These are phyloP conservation scores for Ferrisia virgata DNA, from an alignment of 2,888 invertebrate species.

Conservation along the genomic window DNA sequence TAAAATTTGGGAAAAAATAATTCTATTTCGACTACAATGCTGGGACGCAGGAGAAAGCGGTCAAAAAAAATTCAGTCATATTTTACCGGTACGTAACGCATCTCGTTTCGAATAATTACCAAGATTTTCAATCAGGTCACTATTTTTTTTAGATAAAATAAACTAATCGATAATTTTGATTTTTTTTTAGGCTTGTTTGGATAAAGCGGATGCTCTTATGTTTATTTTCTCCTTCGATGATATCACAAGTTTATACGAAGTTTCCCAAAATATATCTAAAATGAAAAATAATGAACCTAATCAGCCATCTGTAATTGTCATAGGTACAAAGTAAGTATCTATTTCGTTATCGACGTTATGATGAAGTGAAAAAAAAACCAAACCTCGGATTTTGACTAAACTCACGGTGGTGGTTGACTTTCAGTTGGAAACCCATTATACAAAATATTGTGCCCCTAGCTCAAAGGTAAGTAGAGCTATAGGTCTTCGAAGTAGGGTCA, in stretches of 20 bases:
- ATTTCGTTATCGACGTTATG: too few species aligned
- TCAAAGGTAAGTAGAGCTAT: too few species aligned
- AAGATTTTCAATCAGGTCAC: slow-evolving; percentile 48
- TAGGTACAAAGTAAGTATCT: slow-evolving; percentile 58
- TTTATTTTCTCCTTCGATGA: slow-evolving; percentile 59
- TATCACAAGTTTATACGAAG: slow-evolving; percentile 57
- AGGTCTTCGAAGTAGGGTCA: too few species aligned
- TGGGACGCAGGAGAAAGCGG: slow-evolving; percentile 61
- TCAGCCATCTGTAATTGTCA: slow-evolving; percentile 56
- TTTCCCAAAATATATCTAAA: slow-evolving; percentile 57
- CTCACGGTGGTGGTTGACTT: too few species aligned
- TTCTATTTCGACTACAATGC: slow-evolving; percentile 59
- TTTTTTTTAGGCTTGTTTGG: slow-evolving; percentile 57
- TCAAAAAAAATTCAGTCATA: slow-evolving; percentile 59
- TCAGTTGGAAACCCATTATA: too few species aligned
- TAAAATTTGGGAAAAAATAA: slow-evolving; percentile 58
- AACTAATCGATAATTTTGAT: too few species aligned
- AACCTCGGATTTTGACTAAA: too few species aligned
- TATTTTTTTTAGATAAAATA: not conserved
- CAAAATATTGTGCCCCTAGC: too few species aligned
- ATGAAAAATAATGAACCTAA: slow-evolving; percentile 55
- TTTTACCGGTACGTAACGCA: slow-evolving; percentile 58
- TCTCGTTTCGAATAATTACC: too few species aligned
- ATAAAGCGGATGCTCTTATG: slow-evolving; percentile 58
- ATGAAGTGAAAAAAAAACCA: too few species aligned